Conservation (phyloP, 2,797 vertebrate genomes). For the Delichon dasypus region DNA sequence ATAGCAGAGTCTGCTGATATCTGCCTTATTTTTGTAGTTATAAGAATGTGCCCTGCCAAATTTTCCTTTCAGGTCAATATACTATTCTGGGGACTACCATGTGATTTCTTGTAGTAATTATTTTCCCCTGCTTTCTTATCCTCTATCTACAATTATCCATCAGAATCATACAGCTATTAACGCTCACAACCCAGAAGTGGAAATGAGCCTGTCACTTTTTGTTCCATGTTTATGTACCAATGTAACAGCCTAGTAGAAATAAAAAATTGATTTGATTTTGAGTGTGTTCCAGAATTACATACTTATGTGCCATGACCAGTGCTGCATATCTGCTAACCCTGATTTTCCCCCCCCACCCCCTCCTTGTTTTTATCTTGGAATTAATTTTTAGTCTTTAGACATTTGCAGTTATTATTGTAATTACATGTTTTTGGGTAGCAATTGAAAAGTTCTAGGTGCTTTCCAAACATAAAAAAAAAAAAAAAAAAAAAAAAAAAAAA, state of each 20-base stretch:
- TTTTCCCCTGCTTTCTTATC: background rate
- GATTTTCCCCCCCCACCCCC: fast-evolving
- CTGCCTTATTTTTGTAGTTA: background rate
- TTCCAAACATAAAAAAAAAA: background rate
- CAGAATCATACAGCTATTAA: background rate
- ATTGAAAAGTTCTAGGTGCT: conserved; percentile 34
- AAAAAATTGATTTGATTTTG: conserved; percentile 33
- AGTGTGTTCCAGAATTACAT: background rate
- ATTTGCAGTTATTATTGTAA: background rate
- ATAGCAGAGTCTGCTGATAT: background rate
- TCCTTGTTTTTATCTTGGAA: background rate
- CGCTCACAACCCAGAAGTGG: conserved; percentile 12
- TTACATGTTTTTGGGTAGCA: background rate
- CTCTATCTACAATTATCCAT: conserved; percentile 27
- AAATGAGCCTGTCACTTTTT: conserved; percentile 19
- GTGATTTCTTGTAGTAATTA: background rate
- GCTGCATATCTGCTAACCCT: background rate
- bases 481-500: background rate
- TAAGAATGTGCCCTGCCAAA: background rate
- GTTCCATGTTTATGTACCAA: background rate
- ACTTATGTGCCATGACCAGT: background rate
- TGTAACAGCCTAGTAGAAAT: conserved; percentile 1
- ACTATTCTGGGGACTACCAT: background rate
- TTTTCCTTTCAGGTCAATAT: background rate
- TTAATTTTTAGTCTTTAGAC: background rate